These are phyloP conservation scores for Verasper variegatus DNA, from an alignment of 2,113 vertebrate species.

Conservation along the genomic window DNA sequence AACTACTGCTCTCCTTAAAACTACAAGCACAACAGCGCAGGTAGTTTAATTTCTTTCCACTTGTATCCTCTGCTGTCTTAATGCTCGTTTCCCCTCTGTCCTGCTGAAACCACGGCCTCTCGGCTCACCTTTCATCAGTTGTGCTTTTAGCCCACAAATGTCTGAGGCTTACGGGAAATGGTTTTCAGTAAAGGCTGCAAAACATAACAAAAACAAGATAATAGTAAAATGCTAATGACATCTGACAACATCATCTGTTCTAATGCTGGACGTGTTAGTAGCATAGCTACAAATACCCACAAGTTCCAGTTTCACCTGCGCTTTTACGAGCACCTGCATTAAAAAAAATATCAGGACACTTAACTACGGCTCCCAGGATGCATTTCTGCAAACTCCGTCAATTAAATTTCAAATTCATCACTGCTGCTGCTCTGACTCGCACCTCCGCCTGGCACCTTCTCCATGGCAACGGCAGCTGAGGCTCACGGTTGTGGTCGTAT, in stretches of 20 bases:
- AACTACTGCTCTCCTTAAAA: not conserved
- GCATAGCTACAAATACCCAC: not conserved
- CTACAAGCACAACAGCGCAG: not conserved
- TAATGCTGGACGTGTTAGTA: not conserved
- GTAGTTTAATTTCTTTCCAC: not conserved
- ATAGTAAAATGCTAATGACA: not conserved
- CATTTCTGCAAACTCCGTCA: not conserved
- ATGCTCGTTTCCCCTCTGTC: too few species aligned
- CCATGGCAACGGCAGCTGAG: not conserved
- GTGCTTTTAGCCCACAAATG: not conserved
- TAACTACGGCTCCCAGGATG: conserved; percentile 1
- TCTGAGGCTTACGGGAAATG: not conserved
- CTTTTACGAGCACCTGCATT: not conserved
- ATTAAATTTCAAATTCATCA: not conserved
- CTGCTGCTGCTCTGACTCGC: not conserved
- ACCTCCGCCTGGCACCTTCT: not conserved
- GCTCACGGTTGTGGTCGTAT: not conserved
- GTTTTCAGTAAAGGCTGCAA: not conserved
- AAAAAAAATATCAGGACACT: not conserved
- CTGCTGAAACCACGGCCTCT: not conserved
- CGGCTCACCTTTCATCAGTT: too few species aligned
- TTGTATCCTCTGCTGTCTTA: not conserved
- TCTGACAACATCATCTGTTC: not conserved
- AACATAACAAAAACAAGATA: not conserved
- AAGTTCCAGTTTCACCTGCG: not conserved